These are phyloP conservation scores for Ypsolopha scabrella DNA, from an alignment of 2,888 invertebrate species.

Conservation along the genomic window DNA sequence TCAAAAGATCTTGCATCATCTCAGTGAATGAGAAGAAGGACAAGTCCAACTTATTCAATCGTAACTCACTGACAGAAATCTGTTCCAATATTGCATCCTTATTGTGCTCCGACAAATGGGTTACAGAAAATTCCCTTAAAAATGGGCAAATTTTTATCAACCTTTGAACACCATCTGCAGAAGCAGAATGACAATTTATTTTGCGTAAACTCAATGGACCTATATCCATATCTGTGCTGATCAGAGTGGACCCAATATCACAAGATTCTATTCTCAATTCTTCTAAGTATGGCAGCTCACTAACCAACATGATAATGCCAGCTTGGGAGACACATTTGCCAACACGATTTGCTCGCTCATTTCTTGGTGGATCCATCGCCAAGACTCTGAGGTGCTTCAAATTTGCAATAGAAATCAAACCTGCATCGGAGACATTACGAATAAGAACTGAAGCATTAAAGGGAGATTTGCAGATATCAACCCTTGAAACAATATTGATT, in stretches of 20 bases:
- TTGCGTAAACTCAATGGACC: conserved; percentile 53
- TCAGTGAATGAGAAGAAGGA: conserved; percentile 57
- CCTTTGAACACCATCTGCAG: conserved; percentile 50
- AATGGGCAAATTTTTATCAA: conserved; percentile 54
- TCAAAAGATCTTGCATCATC: conserved; percentile 44
- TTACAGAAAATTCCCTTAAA: conserved; percentile 50
- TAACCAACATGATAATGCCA: conserved; percentile 51
- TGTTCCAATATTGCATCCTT: conserved; percentile 56
- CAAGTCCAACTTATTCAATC: conserved; percentile 43
- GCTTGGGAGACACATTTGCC: conserved; percentile 58
- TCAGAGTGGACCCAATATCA: conserved; percentile 59
- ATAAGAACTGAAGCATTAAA: conserved; percentile 60
- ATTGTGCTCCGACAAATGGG: conserved; percentile 52
- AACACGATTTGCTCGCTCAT: conserved; percentile 47
- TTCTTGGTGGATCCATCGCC: conserved; percentile 59
- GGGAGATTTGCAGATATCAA: conserved; percentile 55
- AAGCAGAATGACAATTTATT: conserved; percentile 59
- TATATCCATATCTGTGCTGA: conserved; percentile 37
- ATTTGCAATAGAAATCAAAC: conserved; percentile 42
- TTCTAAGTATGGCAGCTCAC: conserved; percentile 49
- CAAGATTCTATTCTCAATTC: conserved; percentile 60
- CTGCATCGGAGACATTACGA: conserved; percentile 58
- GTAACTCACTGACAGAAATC: conserved; percentile 42
- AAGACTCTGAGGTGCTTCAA: conserved; percentile 49
- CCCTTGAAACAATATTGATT: conserved; percentile 59